A percentile compares a stretch with the other conserved stretches of the same genome.
These are phyloP conservation scores for Apocrypta bakeri DNA, from an alignment of 1,140 invertebrate species.

Conservation along the genomic window DNA sequence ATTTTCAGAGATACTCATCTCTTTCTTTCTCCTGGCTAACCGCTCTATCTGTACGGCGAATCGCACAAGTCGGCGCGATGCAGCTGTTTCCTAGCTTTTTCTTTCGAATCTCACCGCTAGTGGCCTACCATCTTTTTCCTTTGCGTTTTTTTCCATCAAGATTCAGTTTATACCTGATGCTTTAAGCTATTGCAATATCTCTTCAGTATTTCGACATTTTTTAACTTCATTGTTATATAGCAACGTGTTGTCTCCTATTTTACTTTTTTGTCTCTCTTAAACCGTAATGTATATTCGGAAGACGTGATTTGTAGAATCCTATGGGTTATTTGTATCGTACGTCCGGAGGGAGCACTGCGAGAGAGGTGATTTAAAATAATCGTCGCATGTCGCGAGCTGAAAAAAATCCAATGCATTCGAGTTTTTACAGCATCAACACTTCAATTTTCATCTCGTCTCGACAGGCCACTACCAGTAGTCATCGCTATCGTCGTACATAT, in stretches of 20 bases:
- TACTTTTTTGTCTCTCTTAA: neutral
- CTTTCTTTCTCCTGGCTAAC: slow-evolving; percentile 57
- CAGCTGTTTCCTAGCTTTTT: slow-evolving; percentile 55
- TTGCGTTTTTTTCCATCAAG: neutral
- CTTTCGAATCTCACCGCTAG: slow-evolving; percentile 39
- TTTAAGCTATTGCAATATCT: neutral
- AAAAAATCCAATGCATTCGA: slow-evolving; percentile 17
- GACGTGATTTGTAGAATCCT: slow-evolving; percentile 2
- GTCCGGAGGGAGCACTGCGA: neutral
- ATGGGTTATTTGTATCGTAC: slow-evolving; percentile 32
- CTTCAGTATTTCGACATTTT: slow-evolving; percentile 12
- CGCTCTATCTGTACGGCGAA: slow-evolving; percentile 60
- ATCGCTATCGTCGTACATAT: neutral
- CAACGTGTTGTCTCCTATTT: neutral
- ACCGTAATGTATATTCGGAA: neutral
- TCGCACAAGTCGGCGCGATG: slow-evolving; percentile 55
- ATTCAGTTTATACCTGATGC: neutral
- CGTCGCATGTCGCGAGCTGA: neutral
- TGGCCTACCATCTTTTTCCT: neutral
- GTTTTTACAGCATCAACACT: neutral
- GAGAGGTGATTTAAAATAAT: slow-evolving; percentile 1
- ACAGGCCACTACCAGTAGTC: neutral
- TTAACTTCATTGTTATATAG: slow-evolving; percentile 12
- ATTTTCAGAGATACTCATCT: slow-evolving; percentile 70
- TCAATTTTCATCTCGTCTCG: neutral